Evolutionary conservation across 2,888 invertebrate genomes (phyloP), one percentile per base, ranked within the genome.

Genomic region (Tineola bisselliella): DNA sequence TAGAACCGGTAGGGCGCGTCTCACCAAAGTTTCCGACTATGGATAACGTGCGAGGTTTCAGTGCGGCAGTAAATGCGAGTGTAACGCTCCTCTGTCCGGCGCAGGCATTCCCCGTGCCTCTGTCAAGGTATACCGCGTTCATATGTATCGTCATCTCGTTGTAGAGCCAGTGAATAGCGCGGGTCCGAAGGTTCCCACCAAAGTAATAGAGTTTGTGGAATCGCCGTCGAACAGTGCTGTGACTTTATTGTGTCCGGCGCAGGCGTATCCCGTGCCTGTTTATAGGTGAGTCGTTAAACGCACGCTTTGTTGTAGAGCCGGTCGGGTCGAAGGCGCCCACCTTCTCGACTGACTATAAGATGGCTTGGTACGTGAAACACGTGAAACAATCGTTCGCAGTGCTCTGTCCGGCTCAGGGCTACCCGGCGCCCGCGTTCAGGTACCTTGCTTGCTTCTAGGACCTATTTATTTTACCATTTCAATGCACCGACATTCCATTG

Each of bases 111-210:
- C 91, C 91, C 66, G 83, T 89, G 63, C 90, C 91, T 65, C 74
- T 83, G 62, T 91, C 88, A 83, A 91, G 90, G 92, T 92, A 89
- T 81, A 60, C 18, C 15, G 5, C 18, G 54, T 43, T 31, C 6
- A 17, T 44, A 25, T n/a, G 4, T 11, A 59, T 18, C 33, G 56
- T 48, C 56, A 70, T 75, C 74, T 75, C 73, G 68, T 81, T 83
- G 71, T 84, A 92, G 92, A 92, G 68, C 92, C 92, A 61, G 89
- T 92, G 67, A 92, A 92, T 86, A 91, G 91, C 71, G 88, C 91
- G 58, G 89, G 90, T 66, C 92, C 92, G 61, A 91, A 90, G 81
- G 89, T 92, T 63, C 89, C 90, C 57, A 89, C 77, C 66, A 83
- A 84, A 77, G 83, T 78, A 33, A 84, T 87, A 67, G 82, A 86